phyloP scores from a whole-genome alignment of 2,113 vertebrate genomes.

The Rhinolophus sinicus region DNA sequence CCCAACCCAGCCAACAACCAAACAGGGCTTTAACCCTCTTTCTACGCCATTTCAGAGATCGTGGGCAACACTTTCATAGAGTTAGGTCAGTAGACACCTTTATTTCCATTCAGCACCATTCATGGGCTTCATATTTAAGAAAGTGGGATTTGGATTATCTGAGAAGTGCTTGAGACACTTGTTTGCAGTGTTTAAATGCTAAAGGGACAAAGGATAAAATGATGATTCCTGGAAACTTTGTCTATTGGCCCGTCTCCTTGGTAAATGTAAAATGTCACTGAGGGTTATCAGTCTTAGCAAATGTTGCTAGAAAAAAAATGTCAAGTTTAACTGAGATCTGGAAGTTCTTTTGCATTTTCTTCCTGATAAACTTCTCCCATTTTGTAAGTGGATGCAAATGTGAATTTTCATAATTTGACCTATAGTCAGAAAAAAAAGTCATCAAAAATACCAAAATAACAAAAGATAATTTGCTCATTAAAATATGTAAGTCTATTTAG shows the following conservation, averaged over 20 bases:
- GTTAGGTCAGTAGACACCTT: neutral
- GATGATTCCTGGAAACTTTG: neutral
- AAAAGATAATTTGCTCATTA: constrained; percentile 47
- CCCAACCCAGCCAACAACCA: neutral
- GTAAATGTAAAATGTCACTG: constrained; percentile 41
- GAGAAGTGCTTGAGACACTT: neutral
- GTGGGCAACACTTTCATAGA: neutral
- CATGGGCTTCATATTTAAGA: neutral
- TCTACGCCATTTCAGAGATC: neutral
- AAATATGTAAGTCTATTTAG: constrained; percentile 31
- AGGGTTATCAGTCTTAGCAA: constrained; percentile 55
- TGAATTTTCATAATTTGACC: constrained; percentile 63
- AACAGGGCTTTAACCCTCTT: neutral
- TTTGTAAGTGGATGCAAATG: constrained; percentile 37
- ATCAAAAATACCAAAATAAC: constrained; percentile 44
- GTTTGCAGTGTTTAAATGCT: neutral
- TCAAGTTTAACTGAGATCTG: constrained; percentile 49
- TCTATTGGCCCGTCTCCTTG: neutral
- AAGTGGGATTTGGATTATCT: neutral
- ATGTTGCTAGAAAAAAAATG: constrained; percentile 54
- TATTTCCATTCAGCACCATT: neutral
- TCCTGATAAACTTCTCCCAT: constrained; percentile 44
- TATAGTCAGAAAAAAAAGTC: constrained; percentile 25
- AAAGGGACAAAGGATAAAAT: neutral
- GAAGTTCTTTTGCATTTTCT: constrained; percentile 59